These are phyloP conservation scores for Drosophila macrospina DNA, from an alignment of 2,888 invertebrate species.

Conservation along the genomic window DNA sequence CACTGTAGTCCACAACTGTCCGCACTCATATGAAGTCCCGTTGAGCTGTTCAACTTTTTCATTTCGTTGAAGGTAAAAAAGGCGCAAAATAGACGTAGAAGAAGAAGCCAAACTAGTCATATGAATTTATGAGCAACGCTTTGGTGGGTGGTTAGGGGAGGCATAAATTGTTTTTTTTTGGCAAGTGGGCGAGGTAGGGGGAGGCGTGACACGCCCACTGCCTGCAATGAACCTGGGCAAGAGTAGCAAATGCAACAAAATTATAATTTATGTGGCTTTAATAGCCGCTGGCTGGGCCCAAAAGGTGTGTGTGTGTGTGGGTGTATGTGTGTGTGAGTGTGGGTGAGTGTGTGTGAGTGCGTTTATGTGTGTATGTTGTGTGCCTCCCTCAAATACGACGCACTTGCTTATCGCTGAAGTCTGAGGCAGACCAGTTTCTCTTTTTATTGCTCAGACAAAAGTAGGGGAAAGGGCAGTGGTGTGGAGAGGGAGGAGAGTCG, in stretches of 20 bases:
- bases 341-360: conserved; percentile 5
- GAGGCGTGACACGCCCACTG: conserved; percentile 1
- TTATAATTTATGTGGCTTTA: conserved; percentile 82
- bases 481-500: neutral
- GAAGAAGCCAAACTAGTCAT: conserved; percentile 67
- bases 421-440: conserved; percentile 52
- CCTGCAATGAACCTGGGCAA: conserved; percentile 1
- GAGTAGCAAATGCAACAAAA: conserved; percentile 71
- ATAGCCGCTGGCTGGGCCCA: conserved; percentile 67
- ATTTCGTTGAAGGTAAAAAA: conserved; percentile 61
- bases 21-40: conserved; percentile 24
- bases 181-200: neutral
- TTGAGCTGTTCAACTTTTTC: conserved; percentile 65
- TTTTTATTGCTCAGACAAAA: conserved; percentile 33
- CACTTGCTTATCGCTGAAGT: conserved; percentile 57
- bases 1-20: conserved; percentile 38
- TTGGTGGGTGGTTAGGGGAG: conserved; percentile 41
- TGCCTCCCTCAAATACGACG: conserved; percentile 23
- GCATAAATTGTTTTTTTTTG: conserved; percentile 35
- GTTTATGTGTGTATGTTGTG: conserved; percentile 3
- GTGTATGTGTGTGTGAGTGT: conserved; percentile 3
- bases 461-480: neutral
- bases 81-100: conserved; percentile 11
- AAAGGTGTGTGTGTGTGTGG: conserved; percentile 41
- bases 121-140: conserved; percentile 70